Conservation (phyloP, 1,140 invertebrate species). For the Anthonomus grandis region DNA sequence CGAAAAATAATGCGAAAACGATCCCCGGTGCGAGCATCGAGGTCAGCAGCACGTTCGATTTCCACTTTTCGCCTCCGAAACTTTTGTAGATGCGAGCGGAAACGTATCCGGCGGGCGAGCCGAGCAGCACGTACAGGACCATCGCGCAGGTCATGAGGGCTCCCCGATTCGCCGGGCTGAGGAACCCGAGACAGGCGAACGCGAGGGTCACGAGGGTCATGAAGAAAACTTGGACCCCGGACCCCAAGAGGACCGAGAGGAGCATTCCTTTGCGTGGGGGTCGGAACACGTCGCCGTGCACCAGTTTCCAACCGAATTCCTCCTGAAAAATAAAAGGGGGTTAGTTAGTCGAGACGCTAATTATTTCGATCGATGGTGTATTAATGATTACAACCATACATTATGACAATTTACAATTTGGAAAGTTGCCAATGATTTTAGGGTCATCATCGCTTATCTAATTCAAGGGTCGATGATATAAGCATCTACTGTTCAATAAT, state of each 20-base stretch:
- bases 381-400: no score
- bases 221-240: constrained; percentile 86
- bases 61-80: constrained; percentile 98
- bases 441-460: no score
- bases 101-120: constrained; percentile 92
- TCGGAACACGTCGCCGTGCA: constrained; percentile 92
- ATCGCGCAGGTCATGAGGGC: constrained; percentile 98
- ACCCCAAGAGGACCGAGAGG: constrained; percentile 90
- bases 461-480: no score
- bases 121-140: constrained; percentile 91
- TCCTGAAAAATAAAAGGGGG: constrained; percentile 79
- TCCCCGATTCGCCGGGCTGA: constrained; percentile 97
- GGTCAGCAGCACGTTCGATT: constrained; percentile 93
- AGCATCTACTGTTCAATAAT: no score
- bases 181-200: constrained; percentile 96
- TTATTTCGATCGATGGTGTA: no score
- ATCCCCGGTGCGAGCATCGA: constrained; percentile 94
- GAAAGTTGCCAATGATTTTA: no score
- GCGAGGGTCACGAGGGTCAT: constrained; percentile 79
- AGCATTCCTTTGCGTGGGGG: constrained; percentile 97
- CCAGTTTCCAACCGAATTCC: constrained; percentile 99
- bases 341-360: no score
- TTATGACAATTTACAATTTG: no score
- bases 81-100: constrained; percentile 97
- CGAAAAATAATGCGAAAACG: constrained; percentile 88